phyloP scores from a whole-genome alignment of 2,888 invertebrate genomes.

The Loripinus fragilis region DNA sequence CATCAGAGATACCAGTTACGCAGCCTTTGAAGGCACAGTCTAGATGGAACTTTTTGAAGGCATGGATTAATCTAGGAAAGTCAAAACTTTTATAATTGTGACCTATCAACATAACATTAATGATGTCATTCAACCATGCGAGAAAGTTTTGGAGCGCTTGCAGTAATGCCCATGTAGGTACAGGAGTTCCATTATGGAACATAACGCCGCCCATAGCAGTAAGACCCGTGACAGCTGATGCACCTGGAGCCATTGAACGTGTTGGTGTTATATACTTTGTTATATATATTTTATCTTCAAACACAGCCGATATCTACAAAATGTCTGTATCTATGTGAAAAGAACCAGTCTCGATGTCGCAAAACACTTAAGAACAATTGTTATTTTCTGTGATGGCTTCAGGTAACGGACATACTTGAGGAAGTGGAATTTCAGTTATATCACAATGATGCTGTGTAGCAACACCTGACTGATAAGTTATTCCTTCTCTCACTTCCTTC shows the following conservation, averaged over 20 bases:
- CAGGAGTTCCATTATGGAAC: constrained; percentile 28
- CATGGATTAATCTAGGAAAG: constrained; percentile 30
- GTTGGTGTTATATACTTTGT: constrained; percentile 30
- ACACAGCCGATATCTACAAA: constrained; percentile 38
- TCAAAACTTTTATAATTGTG: constrained; percentile 41
- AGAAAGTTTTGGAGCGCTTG: constrained; percentile 8
- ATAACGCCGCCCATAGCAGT: constrained; percentile 28
- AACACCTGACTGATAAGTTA: constrained; percentile 32
- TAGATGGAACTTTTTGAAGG: constrained; percentile 5
- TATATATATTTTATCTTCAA: constrained; percentile 17
- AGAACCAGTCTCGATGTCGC: constrained; percentile 44
- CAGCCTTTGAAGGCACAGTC: constrained; percentile 7
- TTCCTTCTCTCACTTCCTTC: constrained; percentile 35
- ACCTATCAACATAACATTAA: constrained; percentile 19
- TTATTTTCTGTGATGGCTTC: neutral
- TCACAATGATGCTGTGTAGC: constrained; percentile 3
- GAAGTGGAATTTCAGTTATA: constrained; percentile 19
- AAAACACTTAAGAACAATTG: constrained; percentile 16
- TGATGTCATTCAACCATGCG: constrained; percentile 4
- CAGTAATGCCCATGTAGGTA: constrained; percentile 15
- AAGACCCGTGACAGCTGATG: constrained; percentile 38
- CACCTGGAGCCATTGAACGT: constrained; percentile 32
- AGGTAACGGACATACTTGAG: neutral
- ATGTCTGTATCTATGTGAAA: constrained; percentile 34
- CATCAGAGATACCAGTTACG: constrained; percentile 28